Percentiles rank a stretch among this genome's conserved stretches.
Evolutionary conservation across 2,113 vertebrate species (phyloP).

Genomic region (Hippocampus barbouri): DNA sequence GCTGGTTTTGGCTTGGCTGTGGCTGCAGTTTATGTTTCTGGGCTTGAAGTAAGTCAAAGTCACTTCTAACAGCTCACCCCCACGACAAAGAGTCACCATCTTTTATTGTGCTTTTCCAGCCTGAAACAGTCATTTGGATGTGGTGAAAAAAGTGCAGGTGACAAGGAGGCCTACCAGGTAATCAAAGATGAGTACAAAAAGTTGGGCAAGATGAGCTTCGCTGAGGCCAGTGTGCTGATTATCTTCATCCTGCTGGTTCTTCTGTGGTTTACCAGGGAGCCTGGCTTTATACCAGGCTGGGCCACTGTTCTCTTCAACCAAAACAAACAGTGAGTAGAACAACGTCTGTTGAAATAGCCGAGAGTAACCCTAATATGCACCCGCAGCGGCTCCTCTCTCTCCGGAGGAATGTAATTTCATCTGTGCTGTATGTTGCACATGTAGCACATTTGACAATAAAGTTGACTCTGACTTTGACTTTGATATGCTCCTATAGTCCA

Average conservation of each 20-base stretch:
- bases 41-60: conserved; percentile 77
- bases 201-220: conserved; percentile 79
- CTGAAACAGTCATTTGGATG: conserved; percentile 80
- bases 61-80: not conserved
- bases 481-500: no score
- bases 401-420: no score
- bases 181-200: conserved; percentile 74
- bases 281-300: conserved; percentile 87
- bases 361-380: not conserved
- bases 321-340: conserved; percentile 65
- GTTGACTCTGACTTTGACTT: no score
- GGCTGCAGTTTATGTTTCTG: conserved; percentile 81
- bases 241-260: conserved; percentile 79
- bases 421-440: no score
- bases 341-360: not conserved
- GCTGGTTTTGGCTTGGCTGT: conserved; percentile 76
- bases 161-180: conserved; percentile 61
- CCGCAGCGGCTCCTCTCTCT: no score
- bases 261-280: conserved; percentile 90
- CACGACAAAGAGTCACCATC: not conserved
- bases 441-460: no score
- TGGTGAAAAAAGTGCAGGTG: conserved; percentile 22
- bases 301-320: conserved; percentile 71
- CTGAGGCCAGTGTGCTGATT: conserved; percentile 70
- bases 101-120: conserved; percentile 53